These are phyloP conservation scores for Hymenopus coronatus DNA, from an alignment of 2,888 invertebrate genomes.

Conservation along the genomic window DNA sequence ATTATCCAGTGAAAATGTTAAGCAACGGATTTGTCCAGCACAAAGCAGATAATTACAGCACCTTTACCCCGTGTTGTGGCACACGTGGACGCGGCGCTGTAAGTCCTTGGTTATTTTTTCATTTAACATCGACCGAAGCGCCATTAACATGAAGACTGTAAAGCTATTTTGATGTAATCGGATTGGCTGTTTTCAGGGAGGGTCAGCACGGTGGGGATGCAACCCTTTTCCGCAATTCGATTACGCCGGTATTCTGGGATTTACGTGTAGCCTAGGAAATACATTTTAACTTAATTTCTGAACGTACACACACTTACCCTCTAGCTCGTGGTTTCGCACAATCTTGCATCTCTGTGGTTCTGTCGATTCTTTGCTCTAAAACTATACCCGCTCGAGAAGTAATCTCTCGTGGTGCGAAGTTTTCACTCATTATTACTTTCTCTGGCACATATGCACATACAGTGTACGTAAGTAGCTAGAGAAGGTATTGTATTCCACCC, in stretches of 20 bases:
- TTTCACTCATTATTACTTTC: no score
- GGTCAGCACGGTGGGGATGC: no score
- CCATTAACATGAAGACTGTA: not conserved
- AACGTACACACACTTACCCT: not conserved
- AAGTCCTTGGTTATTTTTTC: not conserved
- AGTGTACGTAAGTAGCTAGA: no score
- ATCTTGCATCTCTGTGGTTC: no score
- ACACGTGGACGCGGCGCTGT: not conserved
- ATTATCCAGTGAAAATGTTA: not conserved
- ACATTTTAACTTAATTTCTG: not conserved
- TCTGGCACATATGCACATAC: no score
- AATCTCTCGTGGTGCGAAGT: no score
- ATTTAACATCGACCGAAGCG: not conserved
- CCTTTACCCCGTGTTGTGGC: not conserved
- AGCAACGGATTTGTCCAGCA: not conserved
- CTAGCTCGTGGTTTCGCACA: not conserved
- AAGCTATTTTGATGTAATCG: not conserved
- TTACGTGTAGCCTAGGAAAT: not conserved
- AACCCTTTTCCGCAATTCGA: not conserved
- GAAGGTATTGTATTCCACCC: no score
- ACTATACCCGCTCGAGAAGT: no score
- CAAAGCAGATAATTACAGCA: not conserved
- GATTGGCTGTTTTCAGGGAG: not conserved
- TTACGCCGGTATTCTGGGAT: not conserved
- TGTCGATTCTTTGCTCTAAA: no score